Conservation (phyloP, 2,888 invertebrate genomes). For the Aphidius colemani region DNA sequence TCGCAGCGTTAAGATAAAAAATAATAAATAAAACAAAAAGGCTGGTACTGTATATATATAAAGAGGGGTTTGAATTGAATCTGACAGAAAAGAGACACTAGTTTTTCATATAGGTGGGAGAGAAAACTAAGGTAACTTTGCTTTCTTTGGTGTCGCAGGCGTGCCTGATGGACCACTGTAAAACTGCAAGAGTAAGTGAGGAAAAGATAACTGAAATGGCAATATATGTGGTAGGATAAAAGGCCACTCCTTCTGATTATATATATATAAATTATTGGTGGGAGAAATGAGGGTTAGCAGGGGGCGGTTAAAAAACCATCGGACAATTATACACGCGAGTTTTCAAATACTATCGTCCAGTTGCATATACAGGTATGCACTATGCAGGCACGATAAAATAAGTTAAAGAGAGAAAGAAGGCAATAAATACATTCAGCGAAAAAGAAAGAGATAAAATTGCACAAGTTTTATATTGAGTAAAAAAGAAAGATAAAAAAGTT, state of each 20-base stretch:
- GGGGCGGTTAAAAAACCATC: constrained; percentile 34
- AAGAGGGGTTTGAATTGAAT: constrained; percentile 29
- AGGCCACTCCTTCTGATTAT: constrained; percentile 30
- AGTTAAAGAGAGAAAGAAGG: too few relatives aligned
- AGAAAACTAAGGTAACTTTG: constrained; percentile 48
- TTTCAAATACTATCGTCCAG: constrained; percentile 45
- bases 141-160: constrained; percentile 37
- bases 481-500: constrained; percentile 38
- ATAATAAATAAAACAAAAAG: constrained; percentile 31
- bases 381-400: too few relatives aligned
- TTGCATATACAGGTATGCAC: too few relatives aligned
- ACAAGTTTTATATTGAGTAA: constrained; percentile 31
- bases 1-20: constrained; percentile 32
- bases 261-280: constrained; percentile 12
- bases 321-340: constrained; percentile 54
- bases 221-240: constrained; percentile 27
- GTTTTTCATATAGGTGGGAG: constrained; percentile 25
- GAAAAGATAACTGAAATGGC: not conserved
- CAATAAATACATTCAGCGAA: constrained; percentile 9
- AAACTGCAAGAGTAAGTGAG: too few relatives aligned
- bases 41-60: constrained; percentile 1
- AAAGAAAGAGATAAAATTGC: constrained; percentile 18
- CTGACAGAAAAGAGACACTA: constrained; percentile 29
- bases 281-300: constrained; percentile 18
- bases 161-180: constrained; percentile 33